Base-by-base conservation (phyloP, 2,888 invertebrate species). In the Nymphalis c-album region DNA sequence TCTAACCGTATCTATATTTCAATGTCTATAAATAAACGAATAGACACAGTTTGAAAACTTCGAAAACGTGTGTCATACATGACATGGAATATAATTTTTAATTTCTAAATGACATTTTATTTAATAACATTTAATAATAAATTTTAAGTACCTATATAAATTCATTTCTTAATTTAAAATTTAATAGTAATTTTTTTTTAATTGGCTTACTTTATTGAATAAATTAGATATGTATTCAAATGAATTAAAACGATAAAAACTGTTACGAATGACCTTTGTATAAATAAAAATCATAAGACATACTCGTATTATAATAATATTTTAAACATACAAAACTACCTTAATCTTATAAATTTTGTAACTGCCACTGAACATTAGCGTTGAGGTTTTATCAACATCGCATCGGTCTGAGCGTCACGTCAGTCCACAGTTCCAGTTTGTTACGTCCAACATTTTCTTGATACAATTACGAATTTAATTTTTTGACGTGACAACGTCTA, bases 21-120 rank as follows among this genome's bases (percentile, higher is more conserved):
- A 35, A 53, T 7, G 53, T 66, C 66, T 66, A 62, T 58, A 57
- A 61, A 62, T 66, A 66, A 13, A 66, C n/a, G 7, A 16, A 40
- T 22, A 40, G 16, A 66, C 40, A 57, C 50, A 61, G 18, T 22
- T 50, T 1, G 5, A 45, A n/a, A 22, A 55, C 35, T 17, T 60
- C 2, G 5, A 7, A 4, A 22, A 22, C 0, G 26, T 10, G 22
- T 22, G 22, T 22, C 22, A 22, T 22, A 22, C 22, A 22, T 22
- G 22, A 22, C 22, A 22, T 22, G 22, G 22, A 22, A 22, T 22
- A 1, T 22, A 22, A 22, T 22, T 22, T 22, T 22, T 22, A 22
- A 22, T 22, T 22, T 47, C 1, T 47, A 47, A 17, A 16, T 17
- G 2, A 1, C 16, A 6, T 2, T 47, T 2, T 47, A 47, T 16